Evolutionary conservation across 2,888 invertebrate genomes (phyloP), one percentile per base, ranked within the genome.

Genomic region (Hirtodrosophila cameraria): DNA sequence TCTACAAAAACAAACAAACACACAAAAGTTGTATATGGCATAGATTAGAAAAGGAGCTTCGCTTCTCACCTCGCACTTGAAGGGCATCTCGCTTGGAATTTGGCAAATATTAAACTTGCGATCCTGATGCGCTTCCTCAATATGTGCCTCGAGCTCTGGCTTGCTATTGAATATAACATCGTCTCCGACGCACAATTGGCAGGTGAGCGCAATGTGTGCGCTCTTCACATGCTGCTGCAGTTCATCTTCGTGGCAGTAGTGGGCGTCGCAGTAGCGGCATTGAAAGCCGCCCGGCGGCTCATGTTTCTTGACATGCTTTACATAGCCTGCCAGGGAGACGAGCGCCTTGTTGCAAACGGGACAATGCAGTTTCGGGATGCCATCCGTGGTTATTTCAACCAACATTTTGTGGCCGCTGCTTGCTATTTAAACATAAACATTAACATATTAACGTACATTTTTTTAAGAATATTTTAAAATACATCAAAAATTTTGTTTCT

Each of bases 291-390:
- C 90, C 2, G 91, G 90, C 2, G 89, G 88, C 45, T 90, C 89
- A 55, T 91, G 91, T 41, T 90, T 88, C 25, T 88, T 88, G 23
- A 89, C 86, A 65, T 91, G 91, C 60, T 89, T 90, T 6, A 89
- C 88, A 41, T 91, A 89, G n/a, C 90, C 89, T 60, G 82, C 87
- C 18, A 84, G 72, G 1, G 88, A 89, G 1, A 86, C 52, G 0
- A 90, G 62, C 0, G 89, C 86, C 36, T 90, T 90, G 35, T 88
- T 84, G 62, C 90, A 90, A 1, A 90, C 79, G 2, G 90, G 90
- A 60, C 90, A 90, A 39, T 89, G 86, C 0, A 90, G 72, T 58
- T 90, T 90, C 2, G 90, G 89, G 1, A 90, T 66, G 1, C 88
- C 86, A 31, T 90, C 90, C 0, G 89, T 90, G 28, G 89, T 89